Evolutionary conservation across 2,888 invertebrate genomes (phyloP), one percentile per base, ranked within the genome.

Genomic region (Pelosia muscerda): DNA sequence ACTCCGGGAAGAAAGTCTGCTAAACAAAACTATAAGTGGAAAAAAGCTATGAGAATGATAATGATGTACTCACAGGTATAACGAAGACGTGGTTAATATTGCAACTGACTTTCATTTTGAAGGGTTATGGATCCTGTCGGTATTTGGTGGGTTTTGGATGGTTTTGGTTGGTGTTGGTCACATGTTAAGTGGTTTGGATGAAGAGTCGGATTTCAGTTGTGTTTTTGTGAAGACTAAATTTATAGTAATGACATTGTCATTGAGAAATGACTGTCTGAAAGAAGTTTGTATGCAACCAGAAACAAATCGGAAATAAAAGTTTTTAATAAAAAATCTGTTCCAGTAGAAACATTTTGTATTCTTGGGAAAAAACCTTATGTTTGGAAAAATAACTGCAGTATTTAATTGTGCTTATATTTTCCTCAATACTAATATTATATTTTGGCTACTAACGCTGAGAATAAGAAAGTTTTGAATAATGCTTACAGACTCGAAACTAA

Each of bases 271-370:
- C n/a, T n/a, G n/a, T 5, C 1, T 49, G 49, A 49, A 5, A 49
- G 49, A 49, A 49, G n/a, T 49, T 49, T 9, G n/a, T 49, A n/a
- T 49, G n/a, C n/a, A 49, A n/a, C 49, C 49, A 49, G 49, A 49
- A 49, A n/a, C 49, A n/a, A n/a, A 19, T 19, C 8, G 19, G 6
- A 2, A 1, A 1, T n/a, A 49, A n/a, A 49, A 49, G 49, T 49
- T 49, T 49, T n/a, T n/a, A 49, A 8, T 49, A 19, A 49, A 49
- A 19, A 49, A n/a, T 42, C 0, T 34, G 34, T 34, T 34, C 13
- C 13, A 1, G 31, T 9, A 31, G 31, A 31, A 31, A 6, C 9
- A 31, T 31, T 9, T 31, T 1, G 9, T 31, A 9, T 31, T 31
- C 31, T 31, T 31, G 31, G 31, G 3, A 31, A 31, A 31, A 8